Evolutionary conservation across 2,113 vertebrate genomes (phyloP), one percentile per base, ranked within the genome.

Genomic region (Galeopterus variegatus): DNA sequence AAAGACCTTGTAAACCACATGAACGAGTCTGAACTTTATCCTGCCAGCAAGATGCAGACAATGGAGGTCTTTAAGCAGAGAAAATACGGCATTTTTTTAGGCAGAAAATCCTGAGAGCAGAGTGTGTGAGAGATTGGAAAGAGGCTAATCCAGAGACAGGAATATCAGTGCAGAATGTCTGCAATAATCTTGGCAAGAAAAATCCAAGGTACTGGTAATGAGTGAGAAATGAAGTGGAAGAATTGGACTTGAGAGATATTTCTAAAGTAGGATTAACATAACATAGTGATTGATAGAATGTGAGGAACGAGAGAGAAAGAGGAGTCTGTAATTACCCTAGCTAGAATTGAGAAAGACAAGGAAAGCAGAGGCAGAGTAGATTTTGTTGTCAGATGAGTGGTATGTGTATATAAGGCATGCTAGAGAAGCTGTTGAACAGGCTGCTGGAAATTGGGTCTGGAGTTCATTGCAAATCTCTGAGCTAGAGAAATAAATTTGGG

Each of bases 1-100:
- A 94, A 97, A 94, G 75, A 28, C 56, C 87, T 93, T 89, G 54
- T 69, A 95, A 98, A 92, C 56, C 83, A 64, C 69, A 58, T 18
- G 31, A 93, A 65, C 33, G 14, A 94, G 36, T 48, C 88, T 93
- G 91, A 96, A 88, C 88, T 96, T 96, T 89, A 70, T 82, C 58
- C 67, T n/a, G 11, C 41, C 87, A 82, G 52, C 67, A 95, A 92
- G n/a, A 13, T 95, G 48, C 21, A 96, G 56, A 91, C 45, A 83
- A 79, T 70, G 28, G 58, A 72, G 36, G 28, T 95, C 87, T 88
- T 93, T 91, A 86, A 94, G 84, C 33, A 91, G 56, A 73, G n/a
- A 95, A 85, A 48, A 9, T 36, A 65, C 54, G n/a, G 24, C 45
- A 8, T 65, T 72, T 88, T 88, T 81, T 76, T 85, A 76, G 67